Evolutionary conservation across 1,140 invertebrate species (phyloP), one percentile per base, ranked within the genome.

Genomic region (Heliothis subflexa): DNA sequence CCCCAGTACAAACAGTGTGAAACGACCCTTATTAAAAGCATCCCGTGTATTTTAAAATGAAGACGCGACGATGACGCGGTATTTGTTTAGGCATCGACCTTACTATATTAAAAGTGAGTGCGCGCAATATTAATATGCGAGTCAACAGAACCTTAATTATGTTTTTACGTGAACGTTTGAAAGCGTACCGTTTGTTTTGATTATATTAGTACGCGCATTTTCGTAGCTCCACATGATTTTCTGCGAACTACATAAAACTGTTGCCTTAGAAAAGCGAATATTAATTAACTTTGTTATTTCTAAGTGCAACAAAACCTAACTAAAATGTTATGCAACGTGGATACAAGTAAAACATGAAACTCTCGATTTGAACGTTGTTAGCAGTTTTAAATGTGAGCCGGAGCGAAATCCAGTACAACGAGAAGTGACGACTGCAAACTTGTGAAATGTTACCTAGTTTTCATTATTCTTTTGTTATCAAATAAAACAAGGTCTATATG

Each of bases 21-120:
- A 88, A 87, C 88, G 86, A 87, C 89, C 88, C 88, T 91, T 92
- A 91, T 89, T 92, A 89, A 88, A 89, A 79, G 76, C 81, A n/a
- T 28, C 80, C 80, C 49, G 68, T 28, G 59, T 55, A 64, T 76
- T 89, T 87, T 86, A 86, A 87, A 91, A 87, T 88, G 87, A 88
- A 89, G 86, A 89, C 86, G 82, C 81, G 40, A 78, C 80, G 81
- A 87, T 89, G 85, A 88, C 70, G 47, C 18, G 73, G 10, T 78
- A 68, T 72, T 78, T 78, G 68, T 72, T 72, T 78, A 78, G 77
- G 77, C 55, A 62, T 52, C 68, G 68, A 62, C 55, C 57, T 50
- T 62, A 66, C 74, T 55, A 57, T 77, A 66, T 55, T 68, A 77
- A 66, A 68, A 68, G 61, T 45, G 47, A 28, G 47, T 57, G 50